These are phyloP conservation scores for Bufo gargarizans DNA, from an alignment of 2,113 vertebrate species.

Conservation along the genomic window DNA sequence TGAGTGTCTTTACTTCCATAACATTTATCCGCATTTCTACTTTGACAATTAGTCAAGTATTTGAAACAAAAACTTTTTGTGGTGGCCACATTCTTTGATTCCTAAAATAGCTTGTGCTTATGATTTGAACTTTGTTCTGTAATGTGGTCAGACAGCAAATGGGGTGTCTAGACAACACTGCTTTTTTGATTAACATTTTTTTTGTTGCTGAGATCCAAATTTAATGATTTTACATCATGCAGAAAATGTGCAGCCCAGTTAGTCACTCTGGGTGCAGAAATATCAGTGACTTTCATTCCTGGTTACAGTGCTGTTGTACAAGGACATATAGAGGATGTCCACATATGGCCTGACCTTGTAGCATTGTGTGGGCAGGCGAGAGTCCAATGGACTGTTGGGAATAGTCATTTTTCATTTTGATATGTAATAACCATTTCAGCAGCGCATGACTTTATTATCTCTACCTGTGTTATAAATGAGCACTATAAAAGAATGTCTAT, in stretches of 20 bases:
- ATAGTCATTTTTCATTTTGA: neutral
- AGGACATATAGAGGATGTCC: neutral
- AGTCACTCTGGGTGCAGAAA: neutral
- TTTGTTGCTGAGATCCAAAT: neutral
- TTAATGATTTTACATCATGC: constrained; percentile 23
- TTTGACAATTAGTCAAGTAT: neutral
- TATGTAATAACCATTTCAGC: neutral
- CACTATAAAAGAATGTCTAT: too few species aligned
- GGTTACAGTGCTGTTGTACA: neutral
- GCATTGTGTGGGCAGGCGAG: neutral
- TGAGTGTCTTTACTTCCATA: neutral
- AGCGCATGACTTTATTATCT: neutral
- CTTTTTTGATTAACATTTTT: constrained; percentile 37
- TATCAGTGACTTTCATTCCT: neutral
- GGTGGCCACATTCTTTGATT: constrained; percentile 33
- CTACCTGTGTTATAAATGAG: neutral
- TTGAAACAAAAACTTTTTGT: neutral
- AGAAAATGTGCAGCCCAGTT: neutral
- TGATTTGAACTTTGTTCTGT: constrained; percentile 29
- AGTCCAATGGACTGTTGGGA: neutral
- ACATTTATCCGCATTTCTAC: neutral
- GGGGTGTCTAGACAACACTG: constrained; percentile 52
- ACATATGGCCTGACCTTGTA: neutral
- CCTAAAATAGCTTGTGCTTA: constrained; percentile 20
- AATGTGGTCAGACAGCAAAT: constrained; percentile 39